Conservation (phyloP, 2,888 invertebrate species). For the Morpho achilles region DNA sequence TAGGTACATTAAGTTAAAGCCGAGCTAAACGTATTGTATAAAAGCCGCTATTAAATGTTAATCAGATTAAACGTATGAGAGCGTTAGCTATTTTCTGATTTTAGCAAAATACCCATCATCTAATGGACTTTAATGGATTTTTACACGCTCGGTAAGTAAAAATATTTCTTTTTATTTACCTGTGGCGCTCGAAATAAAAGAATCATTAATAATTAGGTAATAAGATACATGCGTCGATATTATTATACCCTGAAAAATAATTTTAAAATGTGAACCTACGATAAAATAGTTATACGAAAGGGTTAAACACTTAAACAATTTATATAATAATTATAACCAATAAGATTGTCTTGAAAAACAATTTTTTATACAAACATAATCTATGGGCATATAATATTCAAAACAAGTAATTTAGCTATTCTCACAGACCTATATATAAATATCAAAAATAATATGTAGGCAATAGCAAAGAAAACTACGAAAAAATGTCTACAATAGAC, state of each 20-base stretch:
- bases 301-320: background rate
- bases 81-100: slow-evolving; percentile 3
- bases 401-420: too few relatives aligned
- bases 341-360: too few relatives aligned
- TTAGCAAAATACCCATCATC: background rate
- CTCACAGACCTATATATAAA: too few relatives aligned
- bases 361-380: too few relatives aligned
- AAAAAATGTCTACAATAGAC: too few relatives aligned
- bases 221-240: slow-evolving; percentile 33
- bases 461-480: too few relatives aligned
- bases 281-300: background rate
- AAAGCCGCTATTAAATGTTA: slow-evolving; percentile 9
- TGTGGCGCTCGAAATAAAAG: slow-evolving; percentile 49
- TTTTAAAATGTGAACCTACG: slow-evolving; percentile 46
- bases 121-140: background rate
- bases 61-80: slow-evolving; percentile 6
- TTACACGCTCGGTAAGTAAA: background rate
- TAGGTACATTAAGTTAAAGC: background rate
- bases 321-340: too few relatives aligned
- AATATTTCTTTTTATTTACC: background rate
- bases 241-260: slow-evolving; percentile 64
- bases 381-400: too few relatives aligned
- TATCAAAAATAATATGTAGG: too few relatives aligned
- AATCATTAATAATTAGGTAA: slow-evolving; percentile 55
- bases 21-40: background rate